A percentile compares a stretch with the other conserved stretches of the same genome.
Evolutionary conservation across 2,113 vertebrate species (phyloP).

Genomic region (Erythrocercus mccallii): DNA sequence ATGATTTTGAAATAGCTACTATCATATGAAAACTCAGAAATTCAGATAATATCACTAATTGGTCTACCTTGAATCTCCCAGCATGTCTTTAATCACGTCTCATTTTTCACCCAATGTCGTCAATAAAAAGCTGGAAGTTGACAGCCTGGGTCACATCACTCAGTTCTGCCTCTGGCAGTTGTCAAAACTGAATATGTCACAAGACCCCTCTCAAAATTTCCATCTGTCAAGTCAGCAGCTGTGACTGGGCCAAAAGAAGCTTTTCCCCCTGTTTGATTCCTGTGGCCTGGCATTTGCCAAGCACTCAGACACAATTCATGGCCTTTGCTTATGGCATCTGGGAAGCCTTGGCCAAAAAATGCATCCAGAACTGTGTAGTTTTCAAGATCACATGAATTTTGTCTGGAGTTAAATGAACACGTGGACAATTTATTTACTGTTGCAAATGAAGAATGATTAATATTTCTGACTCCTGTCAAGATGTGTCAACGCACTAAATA

Average conservation of each 20-base stretch:
- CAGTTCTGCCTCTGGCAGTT: constrained; percentile 6
- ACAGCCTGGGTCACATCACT: background rate
- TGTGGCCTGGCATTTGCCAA: background rate
- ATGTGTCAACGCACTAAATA: background rate
- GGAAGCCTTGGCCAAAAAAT: background rate
- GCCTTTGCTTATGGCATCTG: background rate
- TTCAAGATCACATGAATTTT: background rate
- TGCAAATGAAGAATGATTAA: background rate
- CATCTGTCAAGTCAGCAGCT: constrained; percentile 15
- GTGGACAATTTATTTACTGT: background rate
- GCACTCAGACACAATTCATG: background rate
- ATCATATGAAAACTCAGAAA: background rate
- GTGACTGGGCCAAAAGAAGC: background rate
- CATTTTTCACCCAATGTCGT: background rate
- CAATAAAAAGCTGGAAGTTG: background rate
- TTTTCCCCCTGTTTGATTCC: background rate
- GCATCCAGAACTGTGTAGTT: background rate
- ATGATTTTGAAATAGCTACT: background rate
- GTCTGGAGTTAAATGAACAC: background rate
- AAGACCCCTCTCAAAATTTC: background rate
- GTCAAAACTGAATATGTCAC: background rate
- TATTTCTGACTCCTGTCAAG: background rate
- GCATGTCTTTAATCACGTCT: background rate
- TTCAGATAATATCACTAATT: background rate
- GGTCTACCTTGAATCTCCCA: background rate